Base-by-base conservation (phyloP, 2,113 vertebrate genomes). In the Acrocephalus kingi region DNA sequence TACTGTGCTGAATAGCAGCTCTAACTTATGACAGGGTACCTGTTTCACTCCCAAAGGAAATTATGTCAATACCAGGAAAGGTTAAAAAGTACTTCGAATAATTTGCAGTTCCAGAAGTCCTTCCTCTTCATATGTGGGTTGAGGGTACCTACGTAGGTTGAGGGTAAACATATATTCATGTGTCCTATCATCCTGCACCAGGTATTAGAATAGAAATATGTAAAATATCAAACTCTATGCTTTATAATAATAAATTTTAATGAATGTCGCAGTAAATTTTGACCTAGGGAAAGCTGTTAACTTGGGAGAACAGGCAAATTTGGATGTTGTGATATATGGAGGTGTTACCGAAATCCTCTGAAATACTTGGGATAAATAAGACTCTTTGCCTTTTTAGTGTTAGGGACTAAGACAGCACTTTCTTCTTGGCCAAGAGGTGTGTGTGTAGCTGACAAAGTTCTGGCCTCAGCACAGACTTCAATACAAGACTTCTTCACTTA, bases 11-110 rank as follows among this genome's bases (percentile, higher is more conserved):
- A 94, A 91, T 91, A 84, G 92, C 94, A 94, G 76, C 61, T 91
- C 11, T 91, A 95, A 91, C 87, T 93, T 95, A 18, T 33, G 78
- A 66, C 91, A 95, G 83, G 43, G 43, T 92, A 39, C 37, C 41
- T 84, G 25, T 89, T 94, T 59, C 37, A 49, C 76, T 96, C 94
- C 91, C 90, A 81, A 75, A 94, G 89, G 94, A 96, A 96, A 95
- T 95, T 37, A 93, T 95, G 89, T 93, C 95, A 95, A 78, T 83
- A 83, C 51, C 18, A 94, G 87, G 46, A 94, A 95, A 95, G 83
- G 89, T 93, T 97, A 96, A 90, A 94, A 91, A 93, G 63, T 69
- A 62, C 77, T 90, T 96, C 43, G 93, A 72, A 87, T 95, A 87
- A 92, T 90, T 94, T 89, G 46, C n/a, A 76, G 51, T 2, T 4